Evolutionary conservation across 2,888 invertebrate genomes (phyloP), one percentile per base, ranked within the genome.

Genomic region (Callimorpha dominula): DNA sequence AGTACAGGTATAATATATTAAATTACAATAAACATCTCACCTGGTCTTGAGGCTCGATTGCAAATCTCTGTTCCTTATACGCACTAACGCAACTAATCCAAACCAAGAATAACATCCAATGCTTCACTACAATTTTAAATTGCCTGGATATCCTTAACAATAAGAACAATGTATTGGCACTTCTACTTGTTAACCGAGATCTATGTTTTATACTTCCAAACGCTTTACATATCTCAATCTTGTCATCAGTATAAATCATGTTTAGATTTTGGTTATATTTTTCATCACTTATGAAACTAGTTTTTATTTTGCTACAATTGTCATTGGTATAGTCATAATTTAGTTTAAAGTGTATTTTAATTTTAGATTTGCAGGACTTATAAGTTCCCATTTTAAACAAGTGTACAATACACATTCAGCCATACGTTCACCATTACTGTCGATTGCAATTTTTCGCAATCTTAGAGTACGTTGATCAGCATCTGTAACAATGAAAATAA

Each of bases 21-120:
- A 17, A n/a, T 46, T 46, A 0, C 1, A 11, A 17, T 8, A 31
- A 40, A 69, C 11, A 12, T 81, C 90, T 89, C 74, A 95, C 95
- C 93, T 95, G 95, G 87, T 95, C 95, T 75, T 95, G 95, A 0
- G 95, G 95, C 65, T 95, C 95, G 40, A 95, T 94, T 0, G 95
- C 95, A 81, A 95, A 95, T 78, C 92, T 92, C 85, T 95, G 95
- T 70, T 95, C 95, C 68, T 87, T 91, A 73, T 87, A 88, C n/a
- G 89, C 93, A 86, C 84, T 85, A 65, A 89, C 92, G 80, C 81
- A 85, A 82, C 83, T 85, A 74, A 90, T 70, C 76, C 92, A 81
- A 63, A 91, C 64, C 78, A 85, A 85, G 67, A 90, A 82, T 65
- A 92, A 64, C 50, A 89, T 81, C 87, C 89, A 92, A 73, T 84